phyloP scores from a whole-genome alignment of 2,888 invertebrate genomes.

The Rhodophaea formosa region DNA sequence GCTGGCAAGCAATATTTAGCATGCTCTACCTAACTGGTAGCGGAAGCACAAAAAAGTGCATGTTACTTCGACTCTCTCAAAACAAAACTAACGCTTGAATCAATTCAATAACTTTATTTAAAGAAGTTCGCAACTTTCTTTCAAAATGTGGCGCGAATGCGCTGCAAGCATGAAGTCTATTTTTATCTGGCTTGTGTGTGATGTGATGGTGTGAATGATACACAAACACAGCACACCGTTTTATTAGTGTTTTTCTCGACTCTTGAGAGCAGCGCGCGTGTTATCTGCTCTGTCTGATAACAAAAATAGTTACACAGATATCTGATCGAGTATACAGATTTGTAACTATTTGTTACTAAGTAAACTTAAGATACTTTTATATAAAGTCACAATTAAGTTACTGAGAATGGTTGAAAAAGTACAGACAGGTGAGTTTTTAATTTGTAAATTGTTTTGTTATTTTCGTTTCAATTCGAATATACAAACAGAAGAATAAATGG shows the following conservation, averaged over 20 bases:
- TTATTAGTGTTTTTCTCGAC: background rate
- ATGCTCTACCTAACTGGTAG: too few relatives aligned
- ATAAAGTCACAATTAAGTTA: background rate
- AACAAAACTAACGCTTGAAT: too few relatives aligned
- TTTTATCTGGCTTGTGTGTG: background rate
- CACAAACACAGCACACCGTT: background rate
- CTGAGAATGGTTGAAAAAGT: constrained; percentile 27
- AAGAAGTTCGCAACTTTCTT: too few relatives aligned
- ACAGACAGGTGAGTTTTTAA: constrained; percentile 52
- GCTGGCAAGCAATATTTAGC: too few relatives aligned
- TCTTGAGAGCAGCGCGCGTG: background rate
- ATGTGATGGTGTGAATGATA: background rate
- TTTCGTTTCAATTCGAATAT: constrained; percentile 20
- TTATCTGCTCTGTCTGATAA: background rate
- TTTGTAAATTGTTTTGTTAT: background rate
- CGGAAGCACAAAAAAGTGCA: too few relatives aligned
- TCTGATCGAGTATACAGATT: background rate
- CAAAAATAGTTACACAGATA: background rate
- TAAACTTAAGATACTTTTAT: too few relatives aligned
- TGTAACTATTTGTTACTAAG: too few relatives aligned
- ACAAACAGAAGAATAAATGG: background rate
- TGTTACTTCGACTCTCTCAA: too few relatives aligned
- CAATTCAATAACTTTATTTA: too few relatives aligned
- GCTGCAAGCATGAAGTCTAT: background rate
- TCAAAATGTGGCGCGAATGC: too few relatives aligned